These are phyloP conservation scores for Buphagus erythrorhynchus DNA, from an alignment of 2,797 vertebrate species.

Conservation along the genomic window DNA sequence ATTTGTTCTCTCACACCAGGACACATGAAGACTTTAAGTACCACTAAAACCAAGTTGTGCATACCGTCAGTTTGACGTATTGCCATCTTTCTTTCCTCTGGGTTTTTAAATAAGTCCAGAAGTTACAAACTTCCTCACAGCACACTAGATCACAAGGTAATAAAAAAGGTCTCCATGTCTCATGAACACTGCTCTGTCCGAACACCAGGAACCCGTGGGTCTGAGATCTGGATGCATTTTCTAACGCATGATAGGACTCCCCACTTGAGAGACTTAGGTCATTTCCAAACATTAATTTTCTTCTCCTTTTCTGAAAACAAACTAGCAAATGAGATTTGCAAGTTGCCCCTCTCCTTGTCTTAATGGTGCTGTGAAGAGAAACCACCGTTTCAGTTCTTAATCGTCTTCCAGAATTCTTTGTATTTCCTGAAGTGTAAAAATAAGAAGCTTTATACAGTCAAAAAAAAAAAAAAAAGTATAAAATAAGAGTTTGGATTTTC, in stretches of 20 bases:
- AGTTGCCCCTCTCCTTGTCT: slow-evolving; percentile 17
- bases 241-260: neutral
- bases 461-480: slow-evolving; percentile 68
- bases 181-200: neutral
- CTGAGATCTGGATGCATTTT: neutral
- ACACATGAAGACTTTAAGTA: slow-evolving; percentile 39
- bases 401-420: slow-evolving; percentile 20
- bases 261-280: neutral
- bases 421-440: slow-evolving; percentile 73
- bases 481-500: slow-evolving; percentile 68
- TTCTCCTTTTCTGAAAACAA: slow-evolving; percentile 12
- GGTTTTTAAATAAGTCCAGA: slow-evolving; percentile 15
- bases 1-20: slow-evolving; percentile 47
- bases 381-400: slow-evolving; percentile 42
- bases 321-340: slow-evolving; percentile 5
- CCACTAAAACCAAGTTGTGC: slow-evolving; percentile 57
- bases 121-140: slow-evolving; percentile 38
- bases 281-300: slow-evolving; percentile 21
- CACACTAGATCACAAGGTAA: slow-evolving; percentile 29
- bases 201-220: neutral
- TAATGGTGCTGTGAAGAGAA: slow-evolving; percentile 27
- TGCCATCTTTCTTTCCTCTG: slow-evolving; percentile 5
- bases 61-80: slow-evolving; percentile 44
- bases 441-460: slow-evolving; percentile 77
- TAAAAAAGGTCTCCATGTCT: neutral